Evolutionary conservation across 2,888 invertebrate genomes (phyloP).

Genomic region (Orthosia gothica): DNA sequence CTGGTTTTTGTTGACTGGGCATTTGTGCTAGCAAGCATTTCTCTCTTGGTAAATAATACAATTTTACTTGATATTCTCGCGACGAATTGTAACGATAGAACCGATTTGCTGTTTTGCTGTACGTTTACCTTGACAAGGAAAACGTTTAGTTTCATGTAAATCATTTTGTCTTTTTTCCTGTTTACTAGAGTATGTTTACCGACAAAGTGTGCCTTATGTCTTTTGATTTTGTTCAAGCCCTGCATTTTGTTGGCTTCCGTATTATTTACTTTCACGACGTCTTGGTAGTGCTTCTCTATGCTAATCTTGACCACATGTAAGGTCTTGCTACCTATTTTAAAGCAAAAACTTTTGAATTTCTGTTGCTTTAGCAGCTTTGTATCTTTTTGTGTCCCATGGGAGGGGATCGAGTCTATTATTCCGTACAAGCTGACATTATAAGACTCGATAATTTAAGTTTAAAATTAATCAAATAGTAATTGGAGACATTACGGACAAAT

Average conservation of each 20-base stretch:
- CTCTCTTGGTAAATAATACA: constrained; percentile 8
- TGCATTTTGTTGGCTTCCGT: constrained; percentile 38
- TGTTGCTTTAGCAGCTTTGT: background rate
- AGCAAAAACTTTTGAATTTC: background rate
- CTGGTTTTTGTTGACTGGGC: constrained; percentile 27
- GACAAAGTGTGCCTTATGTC: constrained; percentile 10
- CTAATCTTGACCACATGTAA: background rate
- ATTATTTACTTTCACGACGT: constrained; percentile 17
- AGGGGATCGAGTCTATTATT: background rate
- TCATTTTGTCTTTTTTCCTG: background rate
- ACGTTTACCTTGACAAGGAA: background rate
- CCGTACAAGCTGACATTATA: background rate
- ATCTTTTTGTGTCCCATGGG: background rate
- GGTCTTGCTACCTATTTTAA: background rate
- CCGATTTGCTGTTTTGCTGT: constrained; percentile 21
- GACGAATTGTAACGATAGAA: constrained; percentile 35
- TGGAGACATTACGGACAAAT: too few relatives aligned
- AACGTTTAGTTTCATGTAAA: background rate
- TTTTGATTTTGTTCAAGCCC: constrained; percentile 21
- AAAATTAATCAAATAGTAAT: too few relatives aligned
- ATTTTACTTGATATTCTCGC: background rate
- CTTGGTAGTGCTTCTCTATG: constrained; percentile 27
- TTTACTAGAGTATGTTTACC: constrained; percentile 1
- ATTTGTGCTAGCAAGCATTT: constrained; percentile 27
- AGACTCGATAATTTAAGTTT: background rate